Evolutionary conservation across 2,797 vertebrate species (phyloP), one percentile per base, ranked within the genome.

Genomic region (Odontamblyopus rebecca): DNA sequence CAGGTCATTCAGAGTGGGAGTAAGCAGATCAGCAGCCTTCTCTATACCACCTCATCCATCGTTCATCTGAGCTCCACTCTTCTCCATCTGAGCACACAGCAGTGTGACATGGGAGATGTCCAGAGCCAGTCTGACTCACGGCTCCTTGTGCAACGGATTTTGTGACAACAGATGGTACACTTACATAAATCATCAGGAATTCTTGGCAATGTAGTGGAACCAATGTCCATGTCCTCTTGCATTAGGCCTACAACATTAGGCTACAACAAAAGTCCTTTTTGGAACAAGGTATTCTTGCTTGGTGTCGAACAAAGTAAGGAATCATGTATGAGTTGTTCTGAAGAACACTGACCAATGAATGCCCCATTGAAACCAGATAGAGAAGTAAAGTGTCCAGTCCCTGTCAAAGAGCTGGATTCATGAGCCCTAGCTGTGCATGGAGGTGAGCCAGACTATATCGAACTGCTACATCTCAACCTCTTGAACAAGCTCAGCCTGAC

Each of bases 161-260:
- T 82, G 82, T 78, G 81, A 85, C 80, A 88, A 86, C 89, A 92
- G 91, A 92, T 89, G 89, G 86, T 83, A 56, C 67, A 72, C 76
- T 87, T 86, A 81, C 81, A 91, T 90, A 89, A 91, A 92, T 90
- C 89, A 92, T 89, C 89, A 87, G 79, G 56, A 63, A 70, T 88
- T 84, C 77, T 78, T 86, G 85, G 85, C 82, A 73, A 81, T 30
- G 73, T 80, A 73, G 73, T 80, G 74, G 81, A 84, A 84, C 75
- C 84, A 73, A 57, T 81, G 85, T 86, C 77, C 81, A 71, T 82
- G 83, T 82, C 80, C 77, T 85, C 68, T 69, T 80, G 29, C 71
- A 85, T 84, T 88, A 48, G 13, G 4, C 15, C 44, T 48, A 84
- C 82, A 82, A 85, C 79, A 83, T 69, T 76, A 48, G 12, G 44